Percentiles rank a stretch among this genome's conserved stretches.
These are phyloP conservation scores for Papilio glaucus DNA, from an alignment of 1,140 invertebrate genomes.

Conservation along the genomic window DNA sequence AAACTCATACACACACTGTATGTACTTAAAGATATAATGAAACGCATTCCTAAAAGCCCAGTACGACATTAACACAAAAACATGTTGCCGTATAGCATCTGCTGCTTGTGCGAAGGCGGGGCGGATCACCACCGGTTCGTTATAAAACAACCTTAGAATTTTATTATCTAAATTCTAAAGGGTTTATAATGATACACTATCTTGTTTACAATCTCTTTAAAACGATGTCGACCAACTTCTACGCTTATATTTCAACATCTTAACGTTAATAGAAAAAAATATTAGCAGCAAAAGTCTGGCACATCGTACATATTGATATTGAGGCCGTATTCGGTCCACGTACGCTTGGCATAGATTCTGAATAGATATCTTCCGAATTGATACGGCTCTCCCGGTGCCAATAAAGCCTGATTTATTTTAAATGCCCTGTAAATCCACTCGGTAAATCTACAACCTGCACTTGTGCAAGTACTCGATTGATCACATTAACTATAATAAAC, in stretches of 20 bases:
- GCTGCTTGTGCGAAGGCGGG: no score
- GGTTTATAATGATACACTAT: no score
- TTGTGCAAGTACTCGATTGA: background rate
- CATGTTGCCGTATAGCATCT: no score
- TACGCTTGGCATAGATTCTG: conserved; percentile 71
- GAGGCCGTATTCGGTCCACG: conserved; percentile 65
- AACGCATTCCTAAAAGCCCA: no score
- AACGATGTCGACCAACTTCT: no score
- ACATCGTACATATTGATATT: conserved; percentile 7
- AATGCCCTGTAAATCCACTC: conserved; percentile 56
- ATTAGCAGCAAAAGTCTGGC: conserved; percentile 12
- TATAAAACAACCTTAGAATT: no score
- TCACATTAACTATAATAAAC: conserved; percentile 2
- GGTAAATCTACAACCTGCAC: conserved; percentile 37
- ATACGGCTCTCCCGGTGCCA: conserved; percentile 75
- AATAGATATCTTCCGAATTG: conserved; percentile 78
- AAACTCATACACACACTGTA: no score
- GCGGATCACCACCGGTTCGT: no score
- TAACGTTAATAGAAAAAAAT: background rate
- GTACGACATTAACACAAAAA: no score
- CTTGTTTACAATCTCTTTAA: no score
- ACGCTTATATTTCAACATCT: background rate
- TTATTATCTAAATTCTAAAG: no score
- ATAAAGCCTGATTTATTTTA: conserved; percentile 78
- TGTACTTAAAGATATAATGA: no score